Evolutionary conservation across 2,797 vertebrate species (phyloP), one percentile per base, ranked within the genome.

Genomic region (Microctenopoma stevenorrisi): DNA sequence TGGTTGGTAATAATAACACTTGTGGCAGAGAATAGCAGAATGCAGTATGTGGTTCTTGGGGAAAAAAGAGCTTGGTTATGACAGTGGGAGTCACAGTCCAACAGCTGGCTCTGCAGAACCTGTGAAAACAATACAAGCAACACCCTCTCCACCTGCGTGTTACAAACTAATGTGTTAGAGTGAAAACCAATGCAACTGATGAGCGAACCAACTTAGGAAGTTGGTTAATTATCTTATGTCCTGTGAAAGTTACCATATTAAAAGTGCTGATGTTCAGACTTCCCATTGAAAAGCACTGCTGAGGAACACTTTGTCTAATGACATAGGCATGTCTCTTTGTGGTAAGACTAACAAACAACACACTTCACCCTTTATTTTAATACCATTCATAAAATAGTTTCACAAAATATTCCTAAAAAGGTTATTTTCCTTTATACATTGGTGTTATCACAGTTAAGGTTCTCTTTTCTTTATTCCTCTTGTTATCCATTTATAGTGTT

Each of bases 41-140:
- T 43, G 5, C 42, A 15, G 13, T 38, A 55, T 18, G 18, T 14
- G 42, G 37, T n/a, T 72, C 13, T 46, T 53, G 40, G 26, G 46
- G 2, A 15, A n/a, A 46, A 49, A 47, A 1, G 13, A 22, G n/a
- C 22, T 35, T 46, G 28, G 55, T 57, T 62, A 33, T 30, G 52
- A 48, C 53, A 60, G 53, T 37, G 58, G 38, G n/a, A 51, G 43
- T 52, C 40, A 64, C 30, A 54, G 43, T 13, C 18, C 58, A 38
- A 25, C 38, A 56, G 60, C 50, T 68, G 65, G 57, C 43, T 65
- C 54, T 12, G 48, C 37, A 59, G 35, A 64, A 18, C 44, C 43
- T 43, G 22, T 40, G 56, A 76, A 63, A 42, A 28, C 53, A 22
- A 57, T 44, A 37, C 44, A 53, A 38, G 22, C 46, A 52, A 44